A percentile compares a stretch with the other conserved stretches of the same genome.
Conservation (phyloP, 2,797 vertebrate genomes). For the Vespertilio murinus region DNA sequence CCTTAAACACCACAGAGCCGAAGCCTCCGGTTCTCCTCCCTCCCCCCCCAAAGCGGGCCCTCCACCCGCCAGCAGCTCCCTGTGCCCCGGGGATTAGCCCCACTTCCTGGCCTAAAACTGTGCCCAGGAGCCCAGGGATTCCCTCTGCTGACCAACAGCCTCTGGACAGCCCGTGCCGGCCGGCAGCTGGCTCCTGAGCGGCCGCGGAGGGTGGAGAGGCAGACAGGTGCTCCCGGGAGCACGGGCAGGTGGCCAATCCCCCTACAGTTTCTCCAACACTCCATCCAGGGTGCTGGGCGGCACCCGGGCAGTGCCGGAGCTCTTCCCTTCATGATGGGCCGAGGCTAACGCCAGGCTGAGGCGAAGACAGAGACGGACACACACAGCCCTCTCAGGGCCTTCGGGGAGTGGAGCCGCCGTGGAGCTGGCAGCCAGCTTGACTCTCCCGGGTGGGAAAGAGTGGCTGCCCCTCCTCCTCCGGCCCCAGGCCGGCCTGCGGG, state of each 20-base stretch:
- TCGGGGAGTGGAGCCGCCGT: neutral
- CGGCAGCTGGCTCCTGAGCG: neutral
- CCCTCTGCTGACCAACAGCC: neutral
- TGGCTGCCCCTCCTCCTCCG: no score
- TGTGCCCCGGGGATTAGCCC: constrained; percentile 52
- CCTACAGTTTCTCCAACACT: rapidly evolving
- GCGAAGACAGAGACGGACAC: neutral
- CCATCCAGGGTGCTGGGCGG: neutral
- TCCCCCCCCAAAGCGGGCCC: neutral
- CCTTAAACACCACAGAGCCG: constrained; percentile 56
- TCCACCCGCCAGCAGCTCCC: neutral
- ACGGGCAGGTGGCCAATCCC: neutral
- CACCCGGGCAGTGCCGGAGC: neutral
- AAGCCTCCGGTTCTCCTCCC: constrained; percentile 52
- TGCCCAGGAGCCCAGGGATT: constrained; percentile 44
- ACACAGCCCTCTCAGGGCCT: neutral
- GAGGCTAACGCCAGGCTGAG: neutral
- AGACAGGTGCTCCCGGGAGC: neutral
- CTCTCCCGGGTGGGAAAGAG: neutral
- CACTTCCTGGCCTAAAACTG: constrained; percentile 37
- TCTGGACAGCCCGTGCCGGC: neutral
- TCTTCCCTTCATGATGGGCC: neutral
- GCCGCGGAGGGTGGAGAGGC: neutral
- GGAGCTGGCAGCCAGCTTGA: neutral
- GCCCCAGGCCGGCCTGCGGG: neutral